phyloP scores from a whole-genome alignment of 2,113 vertebrate genomes.

The Xenopus borealis region DNA sequence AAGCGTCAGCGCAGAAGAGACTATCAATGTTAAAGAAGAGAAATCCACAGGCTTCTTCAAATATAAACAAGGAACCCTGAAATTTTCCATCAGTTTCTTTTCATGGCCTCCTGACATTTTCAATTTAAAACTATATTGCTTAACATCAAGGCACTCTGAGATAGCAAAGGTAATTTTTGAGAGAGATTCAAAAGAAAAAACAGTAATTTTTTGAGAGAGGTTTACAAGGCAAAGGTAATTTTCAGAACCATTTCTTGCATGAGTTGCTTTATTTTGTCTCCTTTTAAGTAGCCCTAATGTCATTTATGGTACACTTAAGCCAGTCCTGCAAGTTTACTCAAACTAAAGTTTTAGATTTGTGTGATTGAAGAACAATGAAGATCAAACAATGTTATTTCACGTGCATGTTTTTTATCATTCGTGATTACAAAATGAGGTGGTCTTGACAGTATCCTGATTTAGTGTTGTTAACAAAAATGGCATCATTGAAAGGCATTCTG shows the following conservation, averaged over 20 bases:
- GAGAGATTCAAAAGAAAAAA: conserved; percentile 72
- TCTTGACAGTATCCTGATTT: conserved; percentile 71
- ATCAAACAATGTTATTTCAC: conserved; percentile 83
- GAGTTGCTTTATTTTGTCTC: conserved; percentile 76
- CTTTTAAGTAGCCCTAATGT: conserved; percentile 79
- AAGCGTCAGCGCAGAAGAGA: conserved; percentile 71
- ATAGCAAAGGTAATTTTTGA: conserved; percentile 81
- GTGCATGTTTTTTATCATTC: conserved; percentile 80
- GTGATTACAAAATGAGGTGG: conserved; percentile 64
- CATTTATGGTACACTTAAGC: conserved; percentile 71
- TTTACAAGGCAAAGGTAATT: conserved; percentile 82
- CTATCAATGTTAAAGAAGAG: conserved; percentile 77
- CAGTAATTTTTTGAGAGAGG: conserved; percentile 73
- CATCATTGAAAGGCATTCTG: conserved; percentile 67
- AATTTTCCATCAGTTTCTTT: conserved; percentile 83
- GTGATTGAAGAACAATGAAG: conserved; percentile 78
- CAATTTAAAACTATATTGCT: conserved; percentile 84
- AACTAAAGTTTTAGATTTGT: conserved; percentile 77
- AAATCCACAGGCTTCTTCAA: conserved; percentile 84
- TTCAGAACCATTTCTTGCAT: conserved; percentile 76
- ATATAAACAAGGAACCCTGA: conserved; percentile 82
- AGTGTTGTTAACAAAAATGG: conserved; percentile 55
- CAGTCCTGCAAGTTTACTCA: conserved; percentile 80
- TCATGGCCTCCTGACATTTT: conserved; percentile 84
- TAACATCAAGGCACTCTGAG: conserved; percentile 81